Evolutionary conservation across 2,888 invertebrate genomes (phyloP), one percentile per base, ranked within the genome.

Genomic region (Vannuccia rotundouncinata): DNA sequence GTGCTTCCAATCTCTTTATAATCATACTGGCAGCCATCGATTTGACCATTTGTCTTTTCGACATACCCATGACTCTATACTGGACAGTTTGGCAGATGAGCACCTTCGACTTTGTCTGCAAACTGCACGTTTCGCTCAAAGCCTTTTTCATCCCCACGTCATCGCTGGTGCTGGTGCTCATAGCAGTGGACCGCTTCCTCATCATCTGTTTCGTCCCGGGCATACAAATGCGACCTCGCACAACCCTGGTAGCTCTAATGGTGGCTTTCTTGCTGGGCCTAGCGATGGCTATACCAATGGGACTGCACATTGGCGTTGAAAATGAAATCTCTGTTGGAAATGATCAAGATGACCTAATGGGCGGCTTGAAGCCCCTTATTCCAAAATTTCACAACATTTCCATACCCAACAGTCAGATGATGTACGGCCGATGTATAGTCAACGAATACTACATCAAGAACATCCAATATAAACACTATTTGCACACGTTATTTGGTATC

Each of bases 161-260:
- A 17, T 83, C 84, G 2, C 82, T 84, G 77, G 83, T 84, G n/a
- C 83, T 85, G 2, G 83, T 83, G 1, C 84, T 83, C 0, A 85
- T 85, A 17, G 85, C 85, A 0, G 82, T 85, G 74, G 85, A 85
- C 77, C 80, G 85, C 2, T 85, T 83, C 82, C 80, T 84, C n/a
- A 81, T 85, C 2, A 84, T 85, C 27, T 85, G 84, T 78, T 81
- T 82, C 73, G 82, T 83, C 2, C 82, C 83, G 0, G 79, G 66
- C 25, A 81, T 78, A 29, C 74, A 81, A 13, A 82, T 84, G 22
- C 82, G 82, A 28, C 31, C 29, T 22, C 22, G 59, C 17, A 73
- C 31, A 22, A 82, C 83, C 31, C 81, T 82, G 31, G 77, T 83
- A n/a, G 81, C 83, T 29, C 81, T 85, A 31, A 74, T 81, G 1